Conservation (phyloP, 2,113 vertebrate species). For the Fulica atra region DNA sequence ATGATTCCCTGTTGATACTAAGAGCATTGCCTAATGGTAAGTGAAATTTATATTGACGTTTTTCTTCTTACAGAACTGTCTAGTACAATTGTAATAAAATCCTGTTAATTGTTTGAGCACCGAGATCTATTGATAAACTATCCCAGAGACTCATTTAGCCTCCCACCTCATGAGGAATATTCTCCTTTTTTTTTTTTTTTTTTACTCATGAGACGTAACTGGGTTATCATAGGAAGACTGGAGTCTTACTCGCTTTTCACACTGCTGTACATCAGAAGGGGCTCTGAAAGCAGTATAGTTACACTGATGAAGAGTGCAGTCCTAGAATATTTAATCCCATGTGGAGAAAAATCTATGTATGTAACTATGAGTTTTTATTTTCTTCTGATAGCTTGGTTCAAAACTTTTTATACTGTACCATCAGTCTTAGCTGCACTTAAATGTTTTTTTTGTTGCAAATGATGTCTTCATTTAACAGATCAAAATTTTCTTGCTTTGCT, state of each 20-base stretch:
- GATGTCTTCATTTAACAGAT: neutral
- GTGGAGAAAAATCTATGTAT: neutral
- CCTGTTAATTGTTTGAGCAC: neutral
- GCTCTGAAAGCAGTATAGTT: neutral
- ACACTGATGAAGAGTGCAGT: neutral
- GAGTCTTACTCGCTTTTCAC: neutral
- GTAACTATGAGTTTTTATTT: neutral
- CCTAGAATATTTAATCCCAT: neutral
- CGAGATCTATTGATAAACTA: neutral
- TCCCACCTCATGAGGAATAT: neutral
- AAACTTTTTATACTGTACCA: neutral
- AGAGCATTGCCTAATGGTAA: slow-evolving; percentile 79
- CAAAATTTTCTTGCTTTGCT: neutral
- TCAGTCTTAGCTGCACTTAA: neutral
- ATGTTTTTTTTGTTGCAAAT: neutral
- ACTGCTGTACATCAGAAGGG: neutral
- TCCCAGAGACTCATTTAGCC: neutral
- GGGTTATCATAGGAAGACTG: neutral
- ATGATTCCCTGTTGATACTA: slow-evolving; percentile 75
- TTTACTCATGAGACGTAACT: neutral
- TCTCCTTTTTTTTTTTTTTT: neutral
- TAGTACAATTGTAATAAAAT: neutral
- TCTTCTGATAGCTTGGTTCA: neutral
- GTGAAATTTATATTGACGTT: slow-evolving; percentile 22
- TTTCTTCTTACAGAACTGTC: neutral